Evolutionary conservation across 2,113 vertebrate genomes (phyloP).

Genomic region (Gymnobelideus leadbeateri): DNA sequence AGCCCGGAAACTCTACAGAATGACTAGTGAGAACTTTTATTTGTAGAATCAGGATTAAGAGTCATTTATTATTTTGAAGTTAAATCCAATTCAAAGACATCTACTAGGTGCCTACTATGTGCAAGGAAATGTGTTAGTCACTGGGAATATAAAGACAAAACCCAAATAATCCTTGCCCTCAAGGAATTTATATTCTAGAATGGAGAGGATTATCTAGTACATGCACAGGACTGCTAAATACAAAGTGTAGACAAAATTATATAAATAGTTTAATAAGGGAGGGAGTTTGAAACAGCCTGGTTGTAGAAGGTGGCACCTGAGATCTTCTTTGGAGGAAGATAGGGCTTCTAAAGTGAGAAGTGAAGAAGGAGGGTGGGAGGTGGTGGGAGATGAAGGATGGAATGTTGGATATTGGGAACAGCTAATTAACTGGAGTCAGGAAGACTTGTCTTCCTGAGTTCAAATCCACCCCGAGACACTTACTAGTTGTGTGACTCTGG

Average conservation of each 20-base stretch:
- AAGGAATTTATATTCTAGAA: background rate
- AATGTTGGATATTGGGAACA: background rate
- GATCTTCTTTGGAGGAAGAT: background rate
- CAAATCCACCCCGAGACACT: background rate
- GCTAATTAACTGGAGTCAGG: background rate
- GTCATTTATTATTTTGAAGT: background rate
- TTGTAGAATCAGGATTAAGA: background rate
- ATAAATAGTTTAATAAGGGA: background rate
- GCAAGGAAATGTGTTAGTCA: background rate
- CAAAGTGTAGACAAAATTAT: background rate
- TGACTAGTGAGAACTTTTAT: background rate
- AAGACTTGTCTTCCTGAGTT: background rate
- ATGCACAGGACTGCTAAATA: background rate
- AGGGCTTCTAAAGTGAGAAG: background rate
- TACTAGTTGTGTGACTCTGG: background rate
- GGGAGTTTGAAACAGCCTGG: background rate
- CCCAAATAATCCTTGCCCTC: background rate
- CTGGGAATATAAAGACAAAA: background rate
- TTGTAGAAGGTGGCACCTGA: background rate
- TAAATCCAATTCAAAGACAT: background rate
- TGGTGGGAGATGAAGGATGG: background rate
- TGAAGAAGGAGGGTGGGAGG: background rate
- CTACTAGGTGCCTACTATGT: background rate
- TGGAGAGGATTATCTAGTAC: background rate
- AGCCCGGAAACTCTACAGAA: background rate